These are phyloP conservation scores for Coccyzus lansbergi DNA, from an alignment of 2,797 vertebrate species.

Conservation along the genomic window DNA sequence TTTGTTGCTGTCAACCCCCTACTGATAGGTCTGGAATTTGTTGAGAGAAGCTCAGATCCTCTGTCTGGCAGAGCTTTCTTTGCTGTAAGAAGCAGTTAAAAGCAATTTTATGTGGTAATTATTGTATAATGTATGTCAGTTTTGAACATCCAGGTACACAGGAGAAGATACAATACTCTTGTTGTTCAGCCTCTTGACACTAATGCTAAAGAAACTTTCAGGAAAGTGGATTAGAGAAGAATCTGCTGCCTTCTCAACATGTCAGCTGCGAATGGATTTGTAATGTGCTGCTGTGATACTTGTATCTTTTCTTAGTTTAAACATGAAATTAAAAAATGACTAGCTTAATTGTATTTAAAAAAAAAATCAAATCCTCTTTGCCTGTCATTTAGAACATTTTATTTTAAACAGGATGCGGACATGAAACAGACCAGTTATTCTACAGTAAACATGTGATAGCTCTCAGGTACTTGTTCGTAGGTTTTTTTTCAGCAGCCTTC, in stretches of 20 bases:
- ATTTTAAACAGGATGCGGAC: neutral
- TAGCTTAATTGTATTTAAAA: neutral
- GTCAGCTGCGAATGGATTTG: neutral
- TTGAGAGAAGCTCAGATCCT: neutral
- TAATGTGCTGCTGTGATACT: neutral
- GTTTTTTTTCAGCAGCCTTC: neutral
- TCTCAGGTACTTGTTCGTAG: neutral
- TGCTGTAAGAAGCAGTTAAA: slow-evolving; percentile 14
- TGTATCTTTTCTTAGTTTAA: slow-evolving; percentile 15
- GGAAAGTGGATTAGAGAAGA: neutral
- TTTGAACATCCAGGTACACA: neutral
- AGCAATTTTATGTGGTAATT: slow-evolving; percentile 22
- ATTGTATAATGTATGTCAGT: neutral
- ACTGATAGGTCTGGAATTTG: slow-evolving; percentile 29
- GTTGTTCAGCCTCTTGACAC: neutral
- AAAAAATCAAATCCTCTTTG: neutral
- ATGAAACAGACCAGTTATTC: neutral
- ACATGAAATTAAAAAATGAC: neutral
- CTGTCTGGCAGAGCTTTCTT: neutral
- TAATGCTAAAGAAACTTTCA: neutral
- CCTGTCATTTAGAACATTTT: neutral
- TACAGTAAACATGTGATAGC: neutral
- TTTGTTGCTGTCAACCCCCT: slow-evolving; percentile 31
- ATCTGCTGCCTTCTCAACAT: neutral
- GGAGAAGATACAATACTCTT: neutral